Evolutionary conservation across 2,113 vertebrate genomes (phyloP).

Genomic region (Platichthys stellatus): DNA sequence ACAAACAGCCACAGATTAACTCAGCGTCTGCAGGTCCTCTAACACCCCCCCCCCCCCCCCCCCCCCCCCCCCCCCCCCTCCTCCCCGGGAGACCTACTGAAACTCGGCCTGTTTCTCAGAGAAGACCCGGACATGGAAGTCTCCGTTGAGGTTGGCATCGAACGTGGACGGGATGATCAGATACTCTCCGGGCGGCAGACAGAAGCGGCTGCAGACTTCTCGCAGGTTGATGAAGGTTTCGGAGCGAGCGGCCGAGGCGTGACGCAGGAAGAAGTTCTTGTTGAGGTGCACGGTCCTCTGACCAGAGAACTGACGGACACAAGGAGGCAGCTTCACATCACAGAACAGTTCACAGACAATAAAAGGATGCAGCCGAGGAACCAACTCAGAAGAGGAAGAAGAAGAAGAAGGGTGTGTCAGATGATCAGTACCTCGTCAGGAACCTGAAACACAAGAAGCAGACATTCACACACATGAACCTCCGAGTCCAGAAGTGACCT

Average conservation of each 20-base stretch:
- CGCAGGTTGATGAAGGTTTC: slow-evolving; percentile 82
- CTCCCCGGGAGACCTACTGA: slow-evolving; percentile 68
- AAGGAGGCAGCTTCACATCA: not conserved
- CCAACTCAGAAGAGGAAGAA: not conserved
- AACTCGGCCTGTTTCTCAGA: slow-evolving; percentile 81
- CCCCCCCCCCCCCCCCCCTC: not conserved
- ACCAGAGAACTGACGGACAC: slow-evolving; percentile 45
- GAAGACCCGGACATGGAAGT: slow-evolving; percentile 87
- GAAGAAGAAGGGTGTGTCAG: not conserved
- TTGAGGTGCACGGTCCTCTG: slow-evolving; percentile 69
- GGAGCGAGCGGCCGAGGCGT: slow-evolving; percentile 58
- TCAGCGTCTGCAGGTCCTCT: not conserved
- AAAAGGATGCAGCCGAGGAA: not conserved
- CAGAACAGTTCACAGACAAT: not conserved
- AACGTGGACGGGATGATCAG: slow-evolving; percentile 86
- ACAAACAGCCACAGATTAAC: not conserved
- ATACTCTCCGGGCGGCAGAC: slow-evolving; percentile 83
- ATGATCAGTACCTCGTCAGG: slow-evolving; percentile 81
- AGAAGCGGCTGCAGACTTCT: slow-evolving; percentile 79
- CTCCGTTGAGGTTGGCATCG: slow-evolving; percentile 81
- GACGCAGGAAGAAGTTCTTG: slow-evolving; percentile 79
- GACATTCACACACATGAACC: too few relatives aligned
- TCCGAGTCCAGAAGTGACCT: too few relatives aligned
- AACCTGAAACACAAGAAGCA: slow-evolving; percentile 73
- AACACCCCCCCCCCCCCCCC: not conserved